Evolutionary conservation across 2,797 vertebrate species (phyloP), one percentile per base, ranked within the genome.

Genomic region (Xyrichtys novacula): DNA sequence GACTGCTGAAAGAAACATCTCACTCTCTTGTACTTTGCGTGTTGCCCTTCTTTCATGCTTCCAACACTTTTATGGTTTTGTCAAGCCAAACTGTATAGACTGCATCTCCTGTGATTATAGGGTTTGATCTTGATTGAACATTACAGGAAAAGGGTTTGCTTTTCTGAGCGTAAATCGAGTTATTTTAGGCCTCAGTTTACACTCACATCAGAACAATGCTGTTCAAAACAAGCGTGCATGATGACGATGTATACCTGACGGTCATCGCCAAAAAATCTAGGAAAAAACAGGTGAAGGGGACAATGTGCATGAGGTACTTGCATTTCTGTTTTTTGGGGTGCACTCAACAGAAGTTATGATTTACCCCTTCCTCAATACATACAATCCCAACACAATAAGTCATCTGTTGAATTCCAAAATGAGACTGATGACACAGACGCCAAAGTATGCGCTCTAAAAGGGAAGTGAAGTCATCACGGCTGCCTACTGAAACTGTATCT

Each of bases 381-480:
- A 59, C 59, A 61, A 9, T 74, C 43, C 25, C 48, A 75, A 73
- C 55, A 94, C 93, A 94, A 93, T 92, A 90, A 85, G 85, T 91
- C 79, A 91, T 91, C 88, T 94, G 93, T 94, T 93, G 85, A 26
- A 69, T 73, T 65, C 81, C 75, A 82, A 80, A 90, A 89, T 56
- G 56, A 78, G 77, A 72, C 66, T 69, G 69, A 90, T 94, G 89
- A 93, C 89, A 85, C 81, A 87, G 63, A 74, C 69, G 67, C 73
- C 66, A 60, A 93, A 92, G 80, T 88, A 92, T 93, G 91, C 72
- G 64, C 78, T 82, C 74, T 84, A 83, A 76, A 61, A 86, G 83
- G 88, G 89, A 91, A 89, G 91, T 91, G 91, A 92, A 92, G 90
- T 93, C 92, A 93, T 74, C 54, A 52, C 8, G 3, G 47, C 63